A percentile compares a stretch with the other conserved stretches of the same genome.
phyloP scores from a whole-genome alignment of 2,797 vertebrate genomes.

The Natrix natrix region DNA sequence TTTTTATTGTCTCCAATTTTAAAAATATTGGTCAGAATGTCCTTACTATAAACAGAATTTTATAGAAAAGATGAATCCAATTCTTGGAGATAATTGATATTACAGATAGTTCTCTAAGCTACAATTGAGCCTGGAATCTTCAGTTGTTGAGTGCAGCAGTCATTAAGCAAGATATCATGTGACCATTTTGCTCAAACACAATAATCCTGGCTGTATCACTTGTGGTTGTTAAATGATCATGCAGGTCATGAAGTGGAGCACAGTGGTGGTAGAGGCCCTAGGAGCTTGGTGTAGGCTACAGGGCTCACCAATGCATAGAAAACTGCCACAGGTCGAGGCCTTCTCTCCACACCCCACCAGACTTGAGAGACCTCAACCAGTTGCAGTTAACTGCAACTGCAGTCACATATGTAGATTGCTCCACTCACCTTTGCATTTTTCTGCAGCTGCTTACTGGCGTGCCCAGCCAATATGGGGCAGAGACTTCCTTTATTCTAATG shows the following conservation, averaged over 20 bases:
- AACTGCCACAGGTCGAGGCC: background rate
- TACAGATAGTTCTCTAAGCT: background rate
- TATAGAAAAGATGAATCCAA: background rate
- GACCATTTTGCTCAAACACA: background rate
- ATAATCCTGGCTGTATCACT: background rate
- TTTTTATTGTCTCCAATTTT: background rate
- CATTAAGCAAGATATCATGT: background rate
- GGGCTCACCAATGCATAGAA: background rate
- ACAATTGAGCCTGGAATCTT: background rate
- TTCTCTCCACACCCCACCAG: background rate
- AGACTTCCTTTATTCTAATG: background rate
- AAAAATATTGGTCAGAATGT: background rate
- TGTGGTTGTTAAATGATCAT: background rate
- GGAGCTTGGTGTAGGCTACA: background rate
- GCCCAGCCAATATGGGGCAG: background rate
- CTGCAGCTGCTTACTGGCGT: background rate
- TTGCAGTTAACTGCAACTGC: background rate
- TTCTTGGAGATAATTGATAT: conserved; percentile 7
- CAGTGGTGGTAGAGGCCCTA: background rate
- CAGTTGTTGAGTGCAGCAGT: background rate
- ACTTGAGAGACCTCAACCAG: background rate
- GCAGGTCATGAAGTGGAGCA: background rate
- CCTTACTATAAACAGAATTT: background rate
- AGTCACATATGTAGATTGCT: background rate
- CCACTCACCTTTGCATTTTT: background rate